A percentile compares a stretch with the other conserved stretches of the same genome.
Evolutionary conservation across 2,797 vertebrate genomes (phyloP).

Genomic region (Pseudomugil gertrudae): DNA sequence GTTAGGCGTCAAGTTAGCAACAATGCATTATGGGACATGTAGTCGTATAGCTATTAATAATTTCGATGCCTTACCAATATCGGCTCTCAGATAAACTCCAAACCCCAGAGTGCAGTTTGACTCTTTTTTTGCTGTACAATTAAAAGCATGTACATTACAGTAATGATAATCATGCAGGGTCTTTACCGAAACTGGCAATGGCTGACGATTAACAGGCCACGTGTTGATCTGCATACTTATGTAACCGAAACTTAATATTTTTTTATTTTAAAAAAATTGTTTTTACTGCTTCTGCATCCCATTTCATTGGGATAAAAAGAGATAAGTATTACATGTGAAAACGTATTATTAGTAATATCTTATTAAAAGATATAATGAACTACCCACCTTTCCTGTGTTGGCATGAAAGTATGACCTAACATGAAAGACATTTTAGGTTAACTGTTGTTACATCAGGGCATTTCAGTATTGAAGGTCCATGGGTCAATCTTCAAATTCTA

Average conservation of each 20-base stretch:
- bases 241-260: neutral
- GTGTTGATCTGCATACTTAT: constrained; percentile 12
- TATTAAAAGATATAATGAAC: neutral
- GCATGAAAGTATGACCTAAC: neutral
- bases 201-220: constrained; percentile 25
- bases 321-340: too few species aligned
- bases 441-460: too few species aligned
- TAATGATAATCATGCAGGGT: constrained; percentile 27
- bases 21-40: constrained; percentile 70
- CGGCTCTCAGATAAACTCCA: constrained; percentile 42
- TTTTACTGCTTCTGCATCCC: neutral
- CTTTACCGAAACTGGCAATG: constrained; percentile 10
- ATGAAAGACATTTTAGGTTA: neutral
- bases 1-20: constrained; percentile 21
- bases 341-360: too few species aligned
- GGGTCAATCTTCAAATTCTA: too few species aligned
- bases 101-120: constrained; percentile 59
- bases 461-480: too few species aligned
- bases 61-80: rapidly evolving
- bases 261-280: neutral
- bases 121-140: neutral
- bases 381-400: neutral
- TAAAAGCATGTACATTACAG: constrained; percentile 15
- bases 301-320: too few species aligned
- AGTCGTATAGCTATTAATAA: constrained; percentile 17